Evolutionary conservation across 2,113 vertebrate species (phyloP).

Genomic region (Leiothrix lutea): DNA sequence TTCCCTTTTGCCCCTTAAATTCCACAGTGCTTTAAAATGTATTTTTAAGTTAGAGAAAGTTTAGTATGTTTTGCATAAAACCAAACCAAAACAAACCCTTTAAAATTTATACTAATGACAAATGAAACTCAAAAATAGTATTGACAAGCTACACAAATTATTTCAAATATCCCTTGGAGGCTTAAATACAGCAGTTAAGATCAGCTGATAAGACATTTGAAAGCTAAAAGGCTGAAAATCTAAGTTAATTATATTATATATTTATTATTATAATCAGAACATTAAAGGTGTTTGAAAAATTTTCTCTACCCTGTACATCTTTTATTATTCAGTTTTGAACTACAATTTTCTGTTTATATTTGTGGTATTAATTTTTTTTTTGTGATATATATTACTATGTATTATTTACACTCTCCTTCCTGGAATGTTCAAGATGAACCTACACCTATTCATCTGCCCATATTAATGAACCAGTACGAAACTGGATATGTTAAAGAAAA

Average conservation of each 20-base stretch:
- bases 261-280: not conserved
- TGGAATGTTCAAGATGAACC: conserved; percentile 10
- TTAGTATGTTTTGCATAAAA: not conserved
- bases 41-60: conserved; percentile 36
- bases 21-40: conserved; percentile 39
- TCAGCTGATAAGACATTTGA: conserved; percentile 33
- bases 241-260: not conserved
- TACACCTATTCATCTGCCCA: not conserved
- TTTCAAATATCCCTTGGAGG: not conserved
- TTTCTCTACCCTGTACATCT: not conserved
- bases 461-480: not conserved
- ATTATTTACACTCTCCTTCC: not conserved
- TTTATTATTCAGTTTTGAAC: not conserved
- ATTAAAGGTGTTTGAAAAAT: not conserved
- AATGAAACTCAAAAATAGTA: conserved; percentile 32
- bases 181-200: conserved; percentile 23
- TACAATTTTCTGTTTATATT: not conserved
- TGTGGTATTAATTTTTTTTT: not conserved
- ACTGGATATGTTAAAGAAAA: conserved; percentile 32
- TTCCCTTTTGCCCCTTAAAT: conserved; percentile 73
- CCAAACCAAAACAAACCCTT: not conserved
- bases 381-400: not conserved
- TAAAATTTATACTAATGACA: conserved; percentile 22
- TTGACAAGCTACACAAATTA: not conserved
- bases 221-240: conserved; percentile 28